Evolutionary conservation across 2,797 vertebrate species (phyloP).

Genomic region (Emys orbicularis): DNA sequence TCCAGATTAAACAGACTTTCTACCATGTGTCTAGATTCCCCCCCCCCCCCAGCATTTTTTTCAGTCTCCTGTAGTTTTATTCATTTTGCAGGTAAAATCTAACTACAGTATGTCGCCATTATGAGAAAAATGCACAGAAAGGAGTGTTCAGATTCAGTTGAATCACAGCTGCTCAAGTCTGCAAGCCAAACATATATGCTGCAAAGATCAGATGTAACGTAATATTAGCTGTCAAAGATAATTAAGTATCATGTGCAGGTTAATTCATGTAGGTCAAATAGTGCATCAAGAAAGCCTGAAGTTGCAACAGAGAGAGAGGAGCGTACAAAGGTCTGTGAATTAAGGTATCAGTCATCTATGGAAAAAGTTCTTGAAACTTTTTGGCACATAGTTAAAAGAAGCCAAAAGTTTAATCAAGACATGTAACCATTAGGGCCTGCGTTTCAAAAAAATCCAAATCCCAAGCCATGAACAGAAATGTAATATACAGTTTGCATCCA

Average conservation of each 20-base stretch:
- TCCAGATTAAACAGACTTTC: background rate
- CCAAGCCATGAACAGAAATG: background rate
- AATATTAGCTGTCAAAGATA: constrained; percentile 16
- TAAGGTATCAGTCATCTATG: background rate
- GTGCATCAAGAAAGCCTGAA: background rate
- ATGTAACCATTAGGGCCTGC: background rate
- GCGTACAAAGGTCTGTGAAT: background rate
- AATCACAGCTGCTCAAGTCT: background rate
- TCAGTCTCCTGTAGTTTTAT: background rate
- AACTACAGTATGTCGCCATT: background rate
- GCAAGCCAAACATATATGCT: background rate
- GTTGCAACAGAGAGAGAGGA: background rate
- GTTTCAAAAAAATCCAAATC: background rate
- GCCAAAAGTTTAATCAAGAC: background rate
- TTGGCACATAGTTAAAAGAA: background rate
- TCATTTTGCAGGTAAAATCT: background rate
- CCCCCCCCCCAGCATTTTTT: background rate
- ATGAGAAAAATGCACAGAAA: background rate
- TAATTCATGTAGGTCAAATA: constrained; percentile 37
- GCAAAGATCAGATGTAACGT: background rate
- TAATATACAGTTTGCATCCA: background rate
- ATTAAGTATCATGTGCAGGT: constrained; percentile 37
- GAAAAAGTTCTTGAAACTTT: background rate
- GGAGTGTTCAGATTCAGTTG: background rate
- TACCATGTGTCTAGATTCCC: background rate